A percentile compares a stretch with the other conserved stretches of the same genome.
Conservation (phyloP, 2,797 vertebrate species). For the Paratrypauchen microcephalus region DNA sequence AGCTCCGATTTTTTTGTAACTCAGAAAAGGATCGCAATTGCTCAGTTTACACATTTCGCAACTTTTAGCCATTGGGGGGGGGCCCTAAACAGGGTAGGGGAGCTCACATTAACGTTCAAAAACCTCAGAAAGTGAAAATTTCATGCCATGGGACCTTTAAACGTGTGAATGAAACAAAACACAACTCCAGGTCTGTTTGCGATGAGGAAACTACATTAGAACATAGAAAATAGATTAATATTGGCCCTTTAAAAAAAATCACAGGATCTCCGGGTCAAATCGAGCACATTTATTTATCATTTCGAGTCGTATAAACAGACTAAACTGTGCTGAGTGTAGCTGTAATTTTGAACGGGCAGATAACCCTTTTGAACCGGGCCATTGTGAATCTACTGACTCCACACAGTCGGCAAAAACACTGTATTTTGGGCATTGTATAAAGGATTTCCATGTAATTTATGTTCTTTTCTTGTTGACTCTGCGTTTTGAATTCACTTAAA, state of each 20-base stretch:
- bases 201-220: too few relatives aligned
- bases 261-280: not conserved
- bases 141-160: too few relatives aligned
- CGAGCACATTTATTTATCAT: not conserved
- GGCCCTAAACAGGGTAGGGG: too few relatives aligned
- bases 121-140: too few relatives aligned
- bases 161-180: too few relatives aligned
- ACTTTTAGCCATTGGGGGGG: too few relatives aligned
- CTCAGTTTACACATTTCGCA: too few relatives aligned
- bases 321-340: not conserved
- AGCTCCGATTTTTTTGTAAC: too few relatives aligned
- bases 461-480: not conserved
- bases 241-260: not conserved
- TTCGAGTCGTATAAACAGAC: not conserved
- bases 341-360: not conserved
- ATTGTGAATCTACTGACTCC: conserved; percentile 3
- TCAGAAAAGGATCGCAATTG: too few relatives aligned
- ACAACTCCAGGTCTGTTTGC: too few relatives aligned
- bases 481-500: not conserved
- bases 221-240: too few relatives aligned
- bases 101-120: too few relatives aligned
- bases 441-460: not conserved
- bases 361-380: conserved; percentile 5
- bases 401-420: not conserved
- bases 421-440: not conserved